Evolutionary conservation across 2,888 invertebrate species (phyloP).

Genomic region (Melangyna quadrimaculata): DNA sequence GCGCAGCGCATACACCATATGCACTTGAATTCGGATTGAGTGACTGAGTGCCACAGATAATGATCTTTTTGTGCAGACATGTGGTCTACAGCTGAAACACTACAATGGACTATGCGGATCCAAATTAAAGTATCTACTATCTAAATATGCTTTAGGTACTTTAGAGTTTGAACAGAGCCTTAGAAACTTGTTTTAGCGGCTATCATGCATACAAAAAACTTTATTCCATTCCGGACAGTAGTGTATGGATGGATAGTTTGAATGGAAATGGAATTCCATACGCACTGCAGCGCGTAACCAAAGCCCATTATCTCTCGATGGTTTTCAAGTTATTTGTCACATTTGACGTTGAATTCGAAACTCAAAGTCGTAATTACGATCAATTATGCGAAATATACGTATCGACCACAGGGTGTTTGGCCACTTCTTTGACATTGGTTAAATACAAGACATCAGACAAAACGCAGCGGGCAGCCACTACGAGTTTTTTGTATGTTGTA

Average conservation of each 20-base stretch:
- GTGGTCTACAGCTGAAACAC: conserved; percentile 38
- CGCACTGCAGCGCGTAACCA: conserved; percentile 56
- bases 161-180: not conserved
- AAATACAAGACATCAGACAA: not conserved
- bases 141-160: not conserved
- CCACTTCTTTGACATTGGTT: conserved; percentile 6
- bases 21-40: conserved; percentile 68
- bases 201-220: not conserved
- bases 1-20: not conserved
- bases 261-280: conserved; percentile 44
- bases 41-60: conserved; percentile 65
- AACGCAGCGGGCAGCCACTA: not conserved
- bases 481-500: not conserved
- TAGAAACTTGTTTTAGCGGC: conserved; percentile 41
- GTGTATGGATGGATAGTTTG: conserved; percentile 7
- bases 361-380: conserved; percentile 41
- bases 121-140: not conserved
- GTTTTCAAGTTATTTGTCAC: conserved; percentile 62
- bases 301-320: conserved; percentile 49
- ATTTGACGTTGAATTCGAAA: conserved; percentile 58
- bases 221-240: not conserved
- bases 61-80: conserved; percentile 59
- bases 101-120: not conserved
- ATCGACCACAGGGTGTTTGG: conserved; percentile 5
- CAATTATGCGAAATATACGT: conserved; percentile 50